phyloP scores from a whole-genome alignment of 2,113 vertebrate genomes.

The Syrrhaptes paradoxus region DNA sequence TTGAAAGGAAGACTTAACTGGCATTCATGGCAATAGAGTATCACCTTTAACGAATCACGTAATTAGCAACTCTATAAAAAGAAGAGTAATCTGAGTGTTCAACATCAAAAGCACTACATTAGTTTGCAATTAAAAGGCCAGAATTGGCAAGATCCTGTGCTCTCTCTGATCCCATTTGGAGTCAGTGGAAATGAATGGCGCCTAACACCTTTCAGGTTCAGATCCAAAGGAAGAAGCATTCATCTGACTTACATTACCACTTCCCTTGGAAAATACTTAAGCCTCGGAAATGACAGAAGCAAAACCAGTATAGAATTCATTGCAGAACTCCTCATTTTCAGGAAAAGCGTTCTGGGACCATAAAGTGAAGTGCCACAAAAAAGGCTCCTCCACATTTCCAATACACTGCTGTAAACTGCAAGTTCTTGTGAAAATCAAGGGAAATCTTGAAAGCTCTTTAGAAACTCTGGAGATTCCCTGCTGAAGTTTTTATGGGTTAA shows the following conservation, averaged over 20 bases:
- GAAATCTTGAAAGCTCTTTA: not conserved
- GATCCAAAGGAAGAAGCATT: not conserved
- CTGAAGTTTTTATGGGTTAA: not conserved
- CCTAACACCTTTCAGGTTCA: not conserved
- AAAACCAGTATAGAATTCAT: not conserved
- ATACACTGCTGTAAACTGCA: not conserved
- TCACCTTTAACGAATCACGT: not conserved
- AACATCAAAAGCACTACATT: conserved; percentile 19
- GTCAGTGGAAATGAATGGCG: not conserved
- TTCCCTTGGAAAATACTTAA: not conserved
- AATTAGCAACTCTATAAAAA: conserved; percentile 12
- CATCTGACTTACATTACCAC: not conserved
- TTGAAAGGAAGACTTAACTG: not conserved
- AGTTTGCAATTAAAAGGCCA: conserved; percentile 38
- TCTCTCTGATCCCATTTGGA: not conserved
- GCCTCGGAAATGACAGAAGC: not conserved
- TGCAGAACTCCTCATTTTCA: not conserved
- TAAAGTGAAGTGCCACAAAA: not conserved
- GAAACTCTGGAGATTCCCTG: not conserved
- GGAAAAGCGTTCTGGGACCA: not conserved
- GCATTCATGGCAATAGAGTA: not conserved
- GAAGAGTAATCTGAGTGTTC: not conserved
- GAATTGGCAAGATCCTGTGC: not conserved
- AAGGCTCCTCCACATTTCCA: not conserved
- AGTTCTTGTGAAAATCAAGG: not conserved